phyloP scores from a whole-genome alignment of 2,797 vertebrate species.

The Halcyon leucocephala region DNA sequence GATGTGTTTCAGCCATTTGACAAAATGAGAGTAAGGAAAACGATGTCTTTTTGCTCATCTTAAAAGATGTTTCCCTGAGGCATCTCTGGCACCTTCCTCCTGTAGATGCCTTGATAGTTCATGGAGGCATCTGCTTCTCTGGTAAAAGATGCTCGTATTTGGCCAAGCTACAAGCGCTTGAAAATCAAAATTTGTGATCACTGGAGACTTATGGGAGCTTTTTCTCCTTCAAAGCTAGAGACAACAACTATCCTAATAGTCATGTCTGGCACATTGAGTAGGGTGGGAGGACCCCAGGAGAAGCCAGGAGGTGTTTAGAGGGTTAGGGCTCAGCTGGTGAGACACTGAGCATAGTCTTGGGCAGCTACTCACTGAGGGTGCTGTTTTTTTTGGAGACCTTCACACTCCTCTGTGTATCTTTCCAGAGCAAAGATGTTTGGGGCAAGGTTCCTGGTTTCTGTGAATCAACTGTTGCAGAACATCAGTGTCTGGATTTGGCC shows the following conservation, averaged over 20 bases:
- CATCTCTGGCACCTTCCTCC: neutral
- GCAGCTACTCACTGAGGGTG: neutral
- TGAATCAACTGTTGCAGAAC: neutral
- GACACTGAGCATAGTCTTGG: neutral
- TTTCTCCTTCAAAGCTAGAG: neutral
- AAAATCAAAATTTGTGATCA: neutral
- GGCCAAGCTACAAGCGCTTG: neutral
- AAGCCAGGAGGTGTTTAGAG: neutral
- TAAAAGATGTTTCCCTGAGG: neutral
- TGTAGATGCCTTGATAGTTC: neutral
- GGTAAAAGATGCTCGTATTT: neutral
- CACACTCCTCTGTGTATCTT: rapidly evolving
- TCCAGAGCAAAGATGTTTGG: neutral
- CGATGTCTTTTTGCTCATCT: neutral
- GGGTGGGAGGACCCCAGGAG: neutral
- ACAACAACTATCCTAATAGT: neutral
- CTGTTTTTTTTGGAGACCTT: neutral
- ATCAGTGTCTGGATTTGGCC: neutral
- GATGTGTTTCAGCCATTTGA: neutral
- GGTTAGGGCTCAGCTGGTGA: neutral
- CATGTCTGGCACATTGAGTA: rapidly evolving
- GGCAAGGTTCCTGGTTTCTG: neutral
- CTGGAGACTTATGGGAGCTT: neutral
- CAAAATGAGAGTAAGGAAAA: neutral
- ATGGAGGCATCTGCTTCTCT: neutral